These are phyloP conservation scores for Drosophila kokeensis DNA, from an alignment of 2,888 invertebrate genomes.

Conservation along the genomic window DNA sequence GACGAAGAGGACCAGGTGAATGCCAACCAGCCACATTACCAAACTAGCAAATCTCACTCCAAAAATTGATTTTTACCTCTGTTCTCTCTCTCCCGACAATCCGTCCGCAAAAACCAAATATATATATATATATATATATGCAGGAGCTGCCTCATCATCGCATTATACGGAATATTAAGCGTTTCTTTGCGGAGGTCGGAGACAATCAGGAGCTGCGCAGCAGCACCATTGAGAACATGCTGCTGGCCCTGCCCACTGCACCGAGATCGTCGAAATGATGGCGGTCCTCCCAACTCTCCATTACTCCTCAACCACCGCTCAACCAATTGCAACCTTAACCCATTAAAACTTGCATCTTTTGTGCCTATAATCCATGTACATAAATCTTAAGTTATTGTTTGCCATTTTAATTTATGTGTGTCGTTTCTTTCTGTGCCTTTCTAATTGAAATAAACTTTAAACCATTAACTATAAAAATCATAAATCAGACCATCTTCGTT, in stretches of 20 bases:
- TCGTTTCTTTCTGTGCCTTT: conserved; percentile 27
- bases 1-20: conserved; percentile 83
- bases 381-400: conserved; percentile 37
- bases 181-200: conserved; percentile 85
- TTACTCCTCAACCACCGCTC: no score
- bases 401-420: conserved; percentile 12
- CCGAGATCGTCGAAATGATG: conserved; percentile 73
- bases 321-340: conserved; percentile 10
- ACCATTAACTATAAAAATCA: conserved; percentile 11
- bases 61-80: conserved; percentile 41
- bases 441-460: conserved; percentile 60
- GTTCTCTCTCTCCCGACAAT: conserved; percentile 16
- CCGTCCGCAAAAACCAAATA: background rate
- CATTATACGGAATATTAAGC: conserved; percentile 87
- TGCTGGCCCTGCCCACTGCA: conserved; percentile 83
- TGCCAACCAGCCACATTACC: conserved; percentile 15
- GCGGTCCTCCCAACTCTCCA: background rate
- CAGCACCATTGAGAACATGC: conserved; percentile 85
- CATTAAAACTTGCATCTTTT: conserved; percentile 28
- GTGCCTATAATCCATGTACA: conserved; percentile 38
- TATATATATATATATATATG: background rate
- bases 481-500: conserved; percentile 19
- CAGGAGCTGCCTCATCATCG: conserved; percentile 88
- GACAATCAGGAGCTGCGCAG: conserved; percentile 82
- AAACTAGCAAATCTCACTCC: conserved; percentile 22